phyloP scores from a whole-genome alignment of 2,888 invertebrate genomes.

The Chouioia cunea region DNA sequence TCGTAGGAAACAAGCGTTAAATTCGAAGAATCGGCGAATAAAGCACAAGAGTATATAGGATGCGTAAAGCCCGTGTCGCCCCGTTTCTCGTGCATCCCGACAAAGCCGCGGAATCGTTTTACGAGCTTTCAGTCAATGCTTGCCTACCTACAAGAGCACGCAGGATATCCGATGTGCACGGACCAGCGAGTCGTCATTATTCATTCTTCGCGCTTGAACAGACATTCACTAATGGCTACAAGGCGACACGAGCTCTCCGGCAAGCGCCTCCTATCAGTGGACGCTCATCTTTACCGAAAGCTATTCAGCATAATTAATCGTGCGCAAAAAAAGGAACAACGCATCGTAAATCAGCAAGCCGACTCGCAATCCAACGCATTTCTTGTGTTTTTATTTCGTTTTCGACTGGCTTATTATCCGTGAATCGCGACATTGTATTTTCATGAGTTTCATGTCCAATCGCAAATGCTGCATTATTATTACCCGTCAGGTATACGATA shows the following conservation, averaged over 20 bases:
- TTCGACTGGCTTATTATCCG: constrained; percentile 47
- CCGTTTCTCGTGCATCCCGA: not conserved
- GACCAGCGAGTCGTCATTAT: constrained; percentile 39
- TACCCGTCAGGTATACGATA: too few species aligned
- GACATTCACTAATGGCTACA: constrained; percentile 53
- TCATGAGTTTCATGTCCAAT: constrained; percentile 56
- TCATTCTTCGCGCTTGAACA: constrained; percentile 45
- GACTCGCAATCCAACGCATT: constrained; percentile 21
- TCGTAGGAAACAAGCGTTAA: too few species aligned
- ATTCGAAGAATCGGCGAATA: too few species aligned
- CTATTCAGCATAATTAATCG: constrained; percentile 60
- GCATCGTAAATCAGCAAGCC: constrained; percentile 55
- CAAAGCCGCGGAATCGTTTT: constrained; percentile 35
- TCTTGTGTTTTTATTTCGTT: constrained; percentile 37
- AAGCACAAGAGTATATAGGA: not conserved
- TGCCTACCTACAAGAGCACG: not conserved
- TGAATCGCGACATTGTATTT: constrained; percentile 52
- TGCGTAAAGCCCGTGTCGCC: not conserved
- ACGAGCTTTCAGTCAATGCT: constrained; percentile 23
- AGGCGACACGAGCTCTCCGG: constrained; percentile 39
- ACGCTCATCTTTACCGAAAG: constrained; percentile 49
- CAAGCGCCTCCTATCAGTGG: constrained; percentile 48
- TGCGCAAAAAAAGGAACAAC: constrained; percentile 54
- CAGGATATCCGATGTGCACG: constrained; percentile 43
- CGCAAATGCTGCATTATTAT: constrained; percentile 23